phyloP scores from a whole-genome alignment of 2,113 vertebrate genomes.

The Pseudorasbora parva region DNA sequence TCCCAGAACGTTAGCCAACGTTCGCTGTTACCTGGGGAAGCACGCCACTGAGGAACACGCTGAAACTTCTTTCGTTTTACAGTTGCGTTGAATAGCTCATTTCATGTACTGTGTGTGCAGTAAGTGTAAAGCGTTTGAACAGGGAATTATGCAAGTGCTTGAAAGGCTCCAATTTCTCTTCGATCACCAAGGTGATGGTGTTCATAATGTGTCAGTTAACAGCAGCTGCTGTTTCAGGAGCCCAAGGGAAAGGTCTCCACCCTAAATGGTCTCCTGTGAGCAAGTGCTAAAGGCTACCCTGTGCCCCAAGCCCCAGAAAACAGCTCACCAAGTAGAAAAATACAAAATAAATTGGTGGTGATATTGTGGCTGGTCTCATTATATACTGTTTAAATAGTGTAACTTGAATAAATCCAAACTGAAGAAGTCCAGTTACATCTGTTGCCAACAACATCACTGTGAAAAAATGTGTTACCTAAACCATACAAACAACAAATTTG shows the following conservation, averaged over 20 bases:
- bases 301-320: not conserved
- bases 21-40: too few species aligned
- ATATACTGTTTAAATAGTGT: not conserved
- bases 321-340: not conserved
- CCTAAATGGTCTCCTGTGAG: not conserved
- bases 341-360: not conserved
- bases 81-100: not conserved
- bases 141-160: not conserved
- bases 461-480: too few species aligned
- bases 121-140: not conserved
- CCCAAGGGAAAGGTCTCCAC: not conserved
- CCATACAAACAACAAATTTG: too few species aligned
- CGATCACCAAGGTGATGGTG: not conserved
- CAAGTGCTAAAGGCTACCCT: not conserved
- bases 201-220: not conserved
- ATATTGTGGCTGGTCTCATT: not conserved
- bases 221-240: conserved; percentile 2
- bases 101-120: not conserved
- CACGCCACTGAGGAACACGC: not conserved
- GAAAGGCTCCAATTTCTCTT: not conserved
- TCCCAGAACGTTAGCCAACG: too few species aligned
- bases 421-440: not conserved
- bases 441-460: not conserved
- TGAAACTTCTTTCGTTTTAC: not conserved
- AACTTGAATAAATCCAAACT: not conserved